Conservation (phyloP, 2,888 invertebrate species). For the Cantharis flavilabris region DNA sequence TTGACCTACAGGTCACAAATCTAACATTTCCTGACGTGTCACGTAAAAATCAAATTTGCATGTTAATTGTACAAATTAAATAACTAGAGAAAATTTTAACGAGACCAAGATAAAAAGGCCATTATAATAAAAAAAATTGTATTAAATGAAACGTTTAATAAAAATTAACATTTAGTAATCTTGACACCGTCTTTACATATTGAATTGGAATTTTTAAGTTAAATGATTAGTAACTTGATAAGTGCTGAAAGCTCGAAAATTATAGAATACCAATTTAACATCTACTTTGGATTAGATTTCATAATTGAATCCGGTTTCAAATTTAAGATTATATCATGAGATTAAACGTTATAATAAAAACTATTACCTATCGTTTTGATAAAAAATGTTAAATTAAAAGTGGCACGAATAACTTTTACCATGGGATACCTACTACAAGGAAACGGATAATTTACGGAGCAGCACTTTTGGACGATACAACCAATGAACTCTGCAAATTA, state of each 20-base stretch:
- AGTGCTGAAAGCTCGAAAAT: constrained; percentile 2
- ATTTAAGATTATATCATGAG: background rate
- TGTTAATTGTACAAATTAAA: background rate
- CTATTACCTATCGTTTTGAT: background rate
- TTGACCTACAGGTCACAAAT: background rate
- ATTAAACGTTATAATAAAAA: background rate
- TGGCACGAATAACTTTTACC: background rate
- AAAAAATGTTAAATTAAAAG: background rate
- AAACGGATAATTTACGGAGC: background rate
- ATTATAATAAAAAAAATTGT: background rate
- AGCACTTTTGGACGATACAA: background rate
- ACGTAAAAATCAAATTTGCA: background rate
- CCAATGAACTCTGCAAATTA: constrained; percentile 12
- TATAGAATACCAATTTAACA: background rate
- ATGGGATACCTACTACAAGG: background rate
- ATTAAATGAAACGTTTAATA: background rate
- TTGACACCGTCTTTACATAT: background rate
- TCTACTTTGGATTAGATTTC: background rate
- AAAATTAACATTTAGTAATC: background rate
- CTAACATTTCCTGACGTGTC: background rate
- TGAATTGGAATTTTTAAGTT: background rate
- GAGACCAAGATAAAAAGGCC: background rate
- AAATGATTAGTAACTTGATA: background rate
- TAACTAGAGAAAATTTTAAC: background rate
- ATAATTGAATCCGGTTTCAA: constrained; percentile 1